Percentiles rank a stretch among this genome's conserved stretches.
Evolutionary conservation across 2,888 invertebrate species (phyloP).

Genomic region (Pecten maximus): DNA sequence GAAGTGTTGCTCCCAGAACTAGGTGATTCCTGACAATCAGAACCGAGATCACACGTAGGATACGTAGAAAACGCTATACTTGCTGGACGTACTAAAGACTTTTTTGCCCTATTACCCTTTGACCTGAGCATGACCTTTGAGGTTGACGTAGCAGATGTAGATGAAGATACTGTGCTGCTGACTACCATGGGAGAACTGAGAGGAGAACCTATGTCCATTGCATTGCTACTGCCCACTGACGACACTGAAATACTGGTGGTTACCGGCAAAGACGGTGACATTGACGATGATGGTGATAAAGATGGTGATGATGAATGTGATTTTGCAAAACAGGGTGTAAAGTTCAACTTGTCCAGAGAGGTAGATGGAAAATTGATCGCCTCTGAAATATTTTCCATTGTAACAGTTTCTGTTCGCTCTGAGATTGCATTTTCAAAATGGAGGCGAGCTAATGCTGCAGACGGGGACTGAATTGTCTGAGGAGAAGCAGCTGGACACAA

Average conservation of each 20-base stretch:
- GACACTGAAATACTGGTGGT: constrained; percentile 4
- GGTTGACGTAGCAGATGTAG: constrained; percentile 61
- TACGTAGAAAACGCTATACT: constrained; percentile 81
- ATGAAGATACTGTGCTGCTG: constrained; percentile 58
- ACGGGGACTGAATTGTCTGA: constrained; percentile 79
- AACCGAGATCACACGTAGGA: constrained; percentile 77
- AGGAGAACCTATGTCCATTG: constrained; percentile 61
- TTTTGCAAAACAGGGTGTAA: constrained; percentile 79
- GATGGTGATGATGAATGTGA: constrained; percentile 49
- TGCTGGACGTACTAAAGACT: constrained; percentile 78
- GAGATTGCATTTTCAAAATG: constrained; percentile 74
- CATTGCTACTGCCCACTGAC: constrained; percentile 24
- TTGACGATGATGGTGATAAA: constrained; percentile 3
- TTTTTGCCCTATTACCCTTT: constrained; percentile 75
- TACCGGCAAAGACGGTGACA: constrained; percentile 23
- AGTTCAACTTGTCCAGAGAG: constrained; percentile 80
- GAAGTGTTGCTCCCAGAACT: constrained; percentile 68
- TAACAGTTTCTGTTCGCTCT: constrained; percentile 55
- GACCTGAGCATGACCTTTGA: constrained; percentile 74
- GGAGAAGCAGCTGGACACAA: constrained; percentile 36
- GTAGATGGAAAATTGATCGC: constrained; percentile 78
- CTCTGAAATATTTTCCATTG: constrained; percentile 57
- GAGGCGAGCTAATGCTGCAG: constrained; percentile 82
- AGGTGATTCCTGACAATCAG: constrained; percentile 69
- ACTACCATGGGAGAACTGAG: constrained; percentile 59